phyloP scores from a whole-genome alignment of 2,888 invertebrate genomes.

The Notocelia uddmanniana region DNA sequence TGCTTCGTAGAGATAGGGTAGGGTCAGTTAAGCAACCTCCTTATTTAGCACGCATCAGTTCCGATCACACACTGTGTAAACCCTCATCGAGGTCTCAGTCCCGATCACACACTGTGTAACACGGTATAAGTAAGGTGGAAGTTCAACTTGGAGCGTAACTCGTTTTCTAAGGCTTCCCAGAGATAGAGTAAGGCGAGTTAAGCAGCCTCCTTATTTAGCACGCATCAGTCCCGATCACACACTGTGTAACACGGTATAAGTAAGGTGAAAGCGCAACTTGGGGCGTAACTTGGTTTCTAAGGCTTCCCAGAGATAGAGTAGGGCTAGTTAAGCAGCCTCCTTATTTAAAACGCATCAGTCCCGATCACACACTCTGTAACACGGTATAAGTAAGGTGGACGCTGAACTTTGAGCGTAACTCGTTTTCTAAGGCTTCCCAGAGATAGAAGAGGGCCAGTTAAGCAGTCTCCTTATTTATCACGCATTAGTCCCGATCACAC shows the following conservation, averaged over 20 bases:
- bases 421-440: no score
- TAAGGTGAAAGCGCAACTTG: neutral
- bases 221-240: neutral
- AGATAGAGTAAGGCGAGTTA: neutral
- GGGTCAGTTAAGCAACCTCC: no score
- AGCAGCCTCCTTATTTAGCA: neutral
- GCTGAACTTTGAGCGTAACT: no score
- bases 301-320: neutral
- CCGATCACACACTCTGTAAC: neutral
- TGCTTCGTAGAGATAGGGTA: neutral
- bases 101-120: neutral
- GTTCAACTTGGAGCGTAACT: no score
- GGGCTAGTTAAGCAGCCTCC: neutral
- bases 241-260: neutral
- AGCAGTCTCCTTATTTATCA: neutral
- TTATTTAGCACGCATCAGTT: neutral
- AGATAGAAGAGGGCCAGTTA: no score
- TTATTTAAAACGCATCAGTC: neutral
- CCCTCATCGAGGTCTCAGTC: neutral
- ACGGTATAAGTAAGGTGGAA: no score
- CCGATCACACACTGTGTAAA: neutral
- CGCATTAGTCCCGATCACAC: neutral
- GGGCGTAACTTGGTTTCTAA: neutral
- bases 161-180: no score
- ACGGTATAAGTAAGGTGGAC: no score